phyloP scores from a whole-genome alignment of 2,888 invertebrate species.

The Nephrotoma appendiculata region DNA sequence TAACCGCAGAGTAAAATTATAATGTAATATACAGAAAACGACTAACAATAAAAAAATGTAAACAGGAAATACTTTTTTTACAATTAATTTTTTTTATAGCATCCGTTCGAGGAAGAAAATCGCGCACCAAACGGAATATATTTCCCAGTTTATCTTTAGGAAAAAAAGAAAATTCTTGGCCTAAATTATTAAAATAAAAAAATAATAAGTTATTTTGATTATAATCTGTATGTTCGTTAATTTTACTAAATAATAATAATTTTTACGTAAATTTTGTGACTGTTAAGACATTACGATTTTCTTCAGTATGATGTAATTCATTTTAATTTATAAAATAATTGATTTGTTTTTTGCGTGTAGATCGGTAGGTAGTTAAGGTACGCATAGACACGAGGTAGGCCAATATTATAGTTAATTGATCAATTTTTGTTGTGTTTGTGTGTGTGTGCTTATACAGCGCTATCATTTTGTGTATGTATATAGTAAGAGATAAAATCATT shows the following conservation, averaged over 20 bases:
- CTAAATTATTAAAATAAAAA: background rate
- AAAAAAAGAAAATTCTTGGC: background rate
- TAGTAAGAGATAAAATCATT: background rate
- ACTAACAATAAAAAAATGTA: background rate
- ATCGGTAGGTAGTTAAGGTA: background rate
- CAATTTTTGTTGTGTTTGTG: background rate
- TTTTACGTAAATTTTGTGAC: background rate
- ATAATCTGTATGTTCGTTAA: background rate
- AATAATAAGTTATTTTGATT: background rate
- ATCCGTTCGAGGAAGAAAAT: background rate
- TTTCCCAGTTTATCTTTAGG: background rate
- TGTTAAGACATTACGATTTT: background rate
- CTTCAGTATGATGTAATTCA: background rate
- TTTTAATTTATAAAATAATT: background rate
- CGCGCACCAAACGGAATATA: background rate
- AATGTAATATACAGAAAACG: background rate
- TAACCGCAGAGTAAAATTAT: background rate
- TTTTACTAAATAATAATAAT: background rate
- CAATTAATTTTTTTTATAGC: background rate
- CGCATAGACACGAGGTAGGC: background rate
- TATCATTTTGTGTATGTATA: background rate
- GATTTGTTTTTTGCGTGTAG: background rate
- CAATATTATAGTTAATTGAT: background rate
- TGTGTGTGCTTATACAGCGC: background rate
- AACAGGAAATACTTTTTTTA: background rate